Base-by-base conservation (phyloP, 2,113 vertebrate species). In the Clarias macrocephalus region DNA sequence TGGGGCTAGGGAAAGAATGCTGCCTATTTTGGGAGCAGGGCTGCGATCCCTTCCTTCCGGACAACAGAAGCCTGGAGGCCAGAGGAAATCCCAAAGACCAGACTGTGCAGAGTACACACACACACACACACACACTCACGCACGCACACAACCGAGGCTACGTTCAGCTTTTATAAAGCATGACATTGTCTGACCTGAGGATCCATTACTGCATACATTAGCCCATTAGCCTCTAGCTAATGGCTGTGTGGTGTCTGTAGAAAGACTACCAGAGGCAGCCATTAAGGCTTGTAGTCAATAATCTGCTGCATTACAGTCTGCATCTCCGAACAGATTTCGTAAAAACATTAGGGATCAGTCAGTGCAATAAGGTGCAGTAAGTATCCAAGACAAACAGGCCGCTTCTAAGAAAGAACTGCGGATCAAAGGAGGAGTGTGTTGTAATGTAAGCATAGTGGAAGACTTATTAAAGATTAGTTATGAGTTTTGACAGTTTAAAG, bases 1-100 rank as follows among this genome's bases (percentile, higher is more conserved):
- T 94, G 93, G 93, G 93, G 93, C 91, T 86, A 85, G 92, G 91
- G 93, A 94, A 95, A 92, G 94, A 94, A 95, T 95, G 93, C 19
- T 5, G 92, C 85, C 94, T 95, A 95, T 95, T 94, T 94, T 94
- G 90, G 91, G 93, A 91, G 87, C 89, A 89, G 90, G 70, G 37
- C 90, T 91, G 91, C 93, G 91, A 94, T 94, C 85, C 84, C 89
- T 89, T 91, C 91, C 90, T 89, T 90, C 91, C 91, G 91, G 91
- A 94, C 91, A 92, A 90, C 91, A 92, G 89, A 84, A 91, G 91
- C 82, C 87, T 91, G 92, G 91, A 89, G 87, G 91, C 92, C 91
- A 90, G 91, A 94, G 91, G 90, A 94, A 93, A 91, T 88, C 91
- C 88, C 92, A 92, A 91, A 91, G 90, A 93, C 91, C 89, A 92